Conservation (phyloP, 2,888 invertebrate genomes). For the Bellardia pandia region DNA sequence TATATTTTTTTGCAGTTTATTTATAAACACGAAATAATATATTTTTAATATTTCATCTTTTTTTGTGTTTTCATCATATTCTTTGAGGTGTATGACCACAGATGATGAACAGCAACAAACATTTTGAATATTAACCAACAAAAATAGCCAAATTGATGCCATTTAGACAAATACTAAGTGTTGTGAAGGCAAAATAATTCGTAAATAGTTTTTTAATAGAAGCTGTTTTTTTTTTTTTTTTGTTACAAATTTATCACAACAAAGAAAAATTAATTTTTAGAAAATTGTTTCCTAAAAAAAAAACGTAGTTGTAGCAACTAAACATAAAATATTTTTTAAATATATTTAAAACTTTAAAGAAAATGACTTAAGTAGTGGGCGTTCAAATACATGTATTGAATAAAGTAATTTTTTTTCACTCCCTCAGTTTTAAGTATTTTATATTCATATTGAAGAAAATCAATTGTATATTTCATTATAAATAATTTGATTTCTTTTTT, state of each 20-base stretch:
- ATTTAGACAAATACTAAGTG: not conserved
- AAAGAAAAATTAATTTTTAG: not conserved
- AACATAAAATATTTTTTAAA: too few relatives aligned
- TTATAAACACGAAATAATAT: not conserved
- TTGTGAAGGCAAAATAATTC: not conserved
- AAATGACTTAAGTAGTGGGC: too few relatives aligned
- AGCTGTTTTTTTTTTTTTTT: not conserved
- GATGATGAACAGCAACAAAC: slow-evolving; percentile 14
- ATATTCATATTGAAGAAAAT: not conserved
- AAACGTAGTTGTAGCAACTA: too few relatives aligned
- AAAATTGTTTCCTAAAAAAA: too few relatives aligned
- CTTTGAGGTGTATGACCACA: slow-evolving; percentile 9
- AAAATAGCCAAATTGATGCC: not conserved
- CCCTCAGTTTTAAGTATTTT: too few relatives aligned
- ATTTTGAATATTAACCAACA: not conserved
- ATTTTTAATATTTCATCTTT: slow-evolving; percentile 10
- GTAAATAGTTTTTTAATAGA: not conserved
- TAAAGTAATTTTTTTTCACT: too few relatives aligned
- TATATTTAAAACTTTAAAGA: too few relatives aligned
- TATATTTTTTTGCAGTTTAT: not conserved
- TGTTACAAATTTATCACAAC: not conserved
- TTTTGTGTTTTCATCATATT: not conserved
- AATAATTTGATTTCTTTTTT: slow-evolving; percentile 14
- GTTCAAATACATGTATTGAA: too few relatives aligned
- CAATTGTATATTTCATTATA: not conserved